phyloP scores from a whole-genome alignment of 2,888 invertebrate genomes.

The Lordiphosa andalusiaca region DNA sequence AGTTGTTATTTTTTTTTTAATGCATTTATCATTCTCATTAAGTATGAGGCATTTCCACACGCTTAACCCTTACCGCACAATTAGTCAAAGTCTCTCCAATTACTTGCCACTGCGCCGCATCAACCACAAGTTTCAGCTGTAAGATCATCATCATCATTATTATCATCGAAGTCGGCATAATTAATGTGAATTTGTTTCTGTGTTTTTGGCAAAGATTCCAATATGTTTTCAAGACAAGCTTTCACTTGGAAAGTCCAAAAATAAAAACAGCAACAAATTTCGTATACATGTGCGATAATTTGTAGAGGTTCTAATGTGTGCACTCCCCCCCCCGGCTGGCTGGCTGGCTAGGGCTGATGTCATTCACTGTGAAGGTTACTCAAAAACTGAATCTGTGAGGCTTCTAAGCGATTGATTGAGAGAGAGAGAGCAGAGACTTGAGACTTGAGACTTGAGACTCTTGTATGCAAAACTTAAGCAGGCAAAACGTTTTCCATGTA shows the following conservation, averaged over 20 bases:
- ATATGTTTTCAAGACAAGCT: conserved; percentile 4
- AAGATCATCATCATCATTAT: conserved; percentile 5
- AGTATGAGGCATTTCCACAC: conserved; percentile 1
- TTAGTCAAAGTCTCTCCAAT: conserved; percentile 11
- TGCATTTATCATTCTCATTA: conserved; percentile 27
- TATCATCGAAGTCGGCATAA: conserved; percentile 10
- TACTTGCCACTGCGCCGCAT: too few species aligned
- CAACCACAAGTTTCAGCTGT: conserved; percentile 15
- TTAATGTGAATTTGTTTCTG: conserved; percentile 17
- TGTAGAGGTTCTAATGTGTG: conserved; percentile 12
- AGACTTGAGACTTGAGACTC: neutral
- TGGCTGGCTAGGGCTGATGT: conserved; percentile 47
- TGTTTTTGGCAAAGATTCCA: conserved; percentile 1
- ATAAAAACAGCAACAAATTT: conserved; percentile 4
- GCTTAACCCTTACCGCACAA: conserved; percentile 27
- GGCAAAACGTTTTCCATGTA: conserved; percentile 27
- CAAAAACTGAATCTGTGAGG: conserved; percentile 16
- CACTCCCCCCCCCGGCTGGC: neutral
- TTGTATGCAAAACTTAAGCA: conserved; percentile 33
- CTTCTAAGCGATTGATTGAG: neutral
- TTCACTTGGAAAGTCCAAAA: conserved; percentile 13
- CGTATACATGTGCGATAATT: conserved; percentile 9
- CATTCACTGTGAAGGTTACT: conserved; percentile 60
- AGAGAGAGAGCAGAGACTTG: neutral
- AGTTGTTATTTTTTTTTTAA: conserved; percentile 12